Evolutionary conservation across 2,113 vertebrate species (phyloP), one percentile per base, ranked within the genome.

Genomic region (Ondatra zibethicus): DNA sequence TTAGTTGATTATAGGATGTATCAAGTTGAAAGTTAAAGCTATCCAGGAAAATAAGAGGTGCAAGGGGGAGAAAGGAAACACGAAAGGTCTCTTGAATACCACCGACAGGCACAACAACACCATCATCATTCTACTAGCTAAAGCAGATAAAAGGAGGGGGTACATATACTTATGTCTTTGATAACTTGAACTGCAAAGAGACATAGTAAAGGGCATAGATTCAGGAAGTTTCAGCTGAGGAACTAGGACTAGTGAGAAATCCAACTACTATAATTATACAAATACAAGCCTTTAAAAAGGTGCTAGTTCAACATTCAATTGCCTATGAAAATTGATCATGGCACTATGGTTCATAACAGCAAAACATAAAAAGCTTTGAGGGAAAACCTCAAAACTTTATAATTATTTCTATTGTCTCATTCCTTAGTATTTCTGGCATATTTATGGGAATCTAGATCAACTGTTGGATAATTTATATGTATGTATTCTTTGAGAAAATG

Each of bases 41-140:
- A 65, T 45, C n/a, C n/a, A 85, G n/a, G n/a, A 63, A 42, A 45
- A 65, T 39, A 25, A 87, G 47, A 80, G 14, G 75, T 84, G 25
- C n/a, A 92, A 90, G 25, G 25, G 31, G 76, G 63, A 93, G 17
- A 89, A 75, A 10, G 68, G 52, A 96, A 93, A 89, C 12, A 84
- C 7, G 65, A 55, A 94, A 61, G 58, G 12, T 27, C 16, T 89
- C 91, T 86, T 36, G 27, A 93, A 65, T 92, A 80, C n/a, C 23
- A 75, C 47, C 89, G 23, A 89, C 12, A 70, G 58, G 17, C n/a
- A 86, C 1, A 3, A 39, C 25, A 68, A 76, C 55, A 58, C 66
- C 36, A 80, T 89, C 9, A 47, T 27, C 21, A 87, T 92, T 77
- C 80, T 97, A 50, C 21, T 39, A 12, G 27, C 45, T 77, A 86